These are phyloP conservation scores for Dascyllus trimaculatus DNA, from an alignment of 2,113 vertebrate genomes.

Conservation along the genomic window DNA sequence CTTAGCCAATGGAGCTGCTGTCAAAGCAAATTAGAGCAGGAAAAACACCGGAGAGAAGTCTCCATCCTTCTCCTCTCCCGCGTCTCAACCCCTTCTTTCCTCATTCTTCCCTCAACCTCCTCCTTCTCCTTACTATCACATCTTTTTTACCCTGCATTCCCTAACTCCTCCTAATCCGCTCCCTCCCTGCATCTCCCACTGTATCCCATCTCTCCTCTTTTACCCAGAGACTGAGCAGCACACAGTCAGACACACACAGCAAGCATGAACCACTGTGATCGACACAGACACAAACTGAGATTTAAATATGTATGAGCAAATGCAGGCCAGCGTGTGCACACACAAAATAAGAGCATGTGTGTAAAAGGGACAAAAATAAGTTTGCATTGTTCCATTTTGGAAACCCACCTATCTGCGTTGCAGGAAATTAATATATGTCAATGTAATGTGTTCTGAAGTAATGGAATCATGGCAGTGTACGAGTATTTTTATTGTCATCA, in stretches of 20 bases:
- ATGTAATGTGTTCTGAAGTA: too few relatives aligned
- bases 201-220: conserved; percentile 28
- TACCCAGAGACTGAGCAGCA: conserved; percentile 9
- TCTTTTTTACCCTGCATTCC: neutral
- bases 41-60: conserved; percentile 49
- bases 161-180: neutral
- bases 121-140: conserved; percentile 1
- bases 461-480: too few relatives aligned
- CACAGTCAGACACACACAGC: conserved; percentile 25
- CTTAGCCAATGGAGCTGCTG: conserved; percentile 54
- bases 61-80: conserved; percentile 8
- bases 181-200: neutral
- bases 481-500: too few relatives aligned
- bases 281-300: neutral
- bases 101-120: neutral
- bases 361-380: too few relatives aligned
- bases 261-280: neutral
- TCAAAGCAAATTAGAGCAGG: conserved; percentile 66
- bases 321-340: neutral
- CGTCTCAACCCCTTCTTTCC: conserved; percentile 5
- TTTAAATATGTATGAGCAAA: conserved; percentile 17
- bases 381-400: too few relatives aligned
- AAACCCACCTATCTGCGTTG: too few relatives aligned
- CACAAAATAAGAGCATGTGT: neutral
- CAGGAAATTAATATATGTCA: neutral